Conservation (phyloP, 2,113 vertebrate genomes). For the Natator depressus region DNA sequence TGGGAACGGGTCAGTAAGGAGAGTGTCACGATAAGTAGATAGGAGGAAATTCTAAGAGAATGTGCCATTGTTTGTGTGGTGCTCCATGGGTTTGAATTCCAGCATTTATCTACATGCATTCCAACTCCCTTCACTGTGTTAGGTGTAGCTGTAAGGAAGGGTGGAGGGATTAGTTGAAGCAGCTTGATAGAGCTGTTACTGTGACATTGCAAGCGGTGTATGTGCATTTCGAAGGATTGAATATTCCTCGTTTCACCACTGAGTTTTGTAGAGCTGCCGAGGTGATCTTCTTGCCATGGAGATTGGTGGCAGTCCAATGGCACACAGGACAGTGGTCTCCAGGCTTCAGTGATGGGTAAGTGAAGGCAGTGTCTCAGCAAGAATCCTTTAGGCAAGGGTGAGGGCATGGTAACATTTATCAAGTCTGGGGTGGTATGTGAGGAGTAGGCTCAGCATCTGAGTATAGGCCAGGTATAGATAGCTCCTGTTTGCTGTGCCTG, state of each 20-base stretch:
- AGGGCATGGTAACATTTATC: not conserved
- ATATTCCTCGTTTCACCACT: not conserved
- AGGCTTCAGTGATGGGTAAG: not conserved
- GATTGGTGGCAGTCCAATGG: not conserved
- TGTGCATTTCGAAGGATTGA: not conserved
- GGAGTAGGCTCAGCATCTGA: not conserved
- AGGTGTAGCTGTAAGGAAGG: not conserved
- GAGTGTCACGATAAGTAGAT: not conserved
- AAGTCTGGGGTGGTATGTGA: not conserved
- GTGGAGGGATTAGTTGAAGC: not conserved
- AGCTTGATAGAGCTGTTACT: not conserved
- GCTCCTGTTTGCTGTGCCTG: not conserved
- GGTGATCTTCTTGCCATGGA: not conserved
- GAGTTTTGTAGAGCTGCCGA: not conserved
- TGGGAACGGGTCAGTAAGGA: not conserved
- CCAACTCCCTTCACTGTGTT: not conserved
- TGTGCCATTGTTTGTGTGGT: not conserved
- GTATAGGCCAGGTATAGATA: not conserved
- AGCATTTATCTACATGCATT: not conserved
- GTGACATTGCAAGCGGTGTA: not conserved
- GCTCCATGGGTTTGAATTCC: not conserved
- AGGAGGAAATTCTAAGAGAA: not conserved
- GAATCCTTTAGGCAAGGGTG: not conserved
- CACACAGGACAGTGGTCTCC: not conserved
- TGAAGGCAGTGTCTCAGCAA: not conserved